Conservation (phyloP, 2,797 vertebrate genomes). For the Mus minutoides region DNA sequence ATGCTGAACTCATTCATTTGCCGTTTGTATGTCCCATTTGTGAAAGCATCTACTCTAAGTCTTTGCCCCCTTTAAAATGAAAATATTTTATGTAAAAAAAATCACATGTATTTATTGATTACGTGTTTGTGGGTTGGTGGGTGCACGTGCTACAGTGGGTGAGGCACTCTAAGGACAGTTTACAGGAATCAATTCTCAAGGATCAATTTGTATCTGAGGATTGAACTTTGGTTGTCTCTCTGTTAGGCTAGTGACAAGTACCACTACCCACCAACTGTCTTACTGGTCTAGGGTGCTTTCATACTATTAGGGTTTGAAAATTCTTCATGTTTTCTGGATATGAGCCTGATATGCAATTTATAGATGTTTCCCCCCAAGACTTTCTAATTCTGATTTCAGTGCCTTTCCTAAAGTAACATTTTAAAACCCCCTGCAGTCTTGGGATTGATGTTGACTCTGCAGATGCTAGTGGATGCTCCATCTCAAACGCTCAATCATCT, state of each 20-base stretch:
- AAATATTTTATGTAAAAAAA: not conserved
- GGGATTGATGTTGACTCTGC: not conserved
- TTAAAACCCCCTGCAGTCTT: not conserved
- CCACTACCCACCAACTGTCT: not conserved
- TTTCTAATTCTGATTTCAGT: not conserved
- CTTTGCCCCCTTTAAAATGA: not conserved
- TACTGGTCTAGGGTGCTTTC: not conserved
- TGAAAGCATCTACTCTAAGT: not conserved
- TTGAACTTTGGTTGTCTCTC: not conserved
- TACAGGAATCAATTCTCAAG: not conserved
- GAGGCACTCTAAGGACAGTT: not conserved
- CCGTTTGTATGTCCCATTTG: not conserved
- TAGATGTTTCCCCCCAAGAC: not conserved
- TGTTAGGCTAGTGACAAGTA: not conserved
- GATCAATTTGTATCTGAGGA: not conserved
- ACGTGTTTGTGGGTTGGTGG: not conserved
- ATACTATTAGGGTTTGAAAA: constrained; percentile 18
- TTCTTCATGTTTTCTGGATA: constrained; percentile 7
- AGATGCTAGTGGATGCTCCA: not conserved
- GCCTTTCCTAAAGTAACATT: constrained; percentile 3
- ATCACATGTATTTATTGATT: not conserved
- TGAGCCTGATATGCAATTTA: not conserved
- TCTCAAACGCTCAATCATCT: not conserved
- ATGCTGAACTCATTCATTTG: constrained; percentile 19
- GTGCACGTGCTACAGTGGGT: too few species aligned